phyloP scores from a whole-genome alignment of 2,888 invertebrate species.

The Ophonus ardosiacus region DNA sequence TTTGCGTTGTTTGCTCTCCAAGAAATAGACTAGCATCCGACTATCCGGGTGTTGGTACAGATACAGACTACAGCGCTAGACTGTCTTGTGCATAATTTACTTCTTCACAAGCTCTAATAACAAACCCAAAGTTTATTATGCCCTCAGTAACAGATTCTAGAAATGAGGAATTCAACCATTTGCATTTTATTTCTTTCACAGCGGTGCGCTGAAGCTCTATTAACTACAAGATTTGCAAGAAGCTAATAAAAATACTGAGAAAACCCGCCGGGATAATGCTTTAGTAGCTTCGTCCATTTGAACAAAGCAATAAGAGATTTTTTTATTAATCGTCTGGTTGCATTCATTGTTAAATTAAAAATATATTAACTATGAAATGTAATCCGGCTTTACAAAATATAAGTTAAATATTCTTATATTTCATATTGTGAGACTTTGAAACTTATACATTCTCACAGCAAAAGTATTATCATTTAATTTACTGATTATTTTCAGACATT shows the following conservation, averaged over 20 bases:
- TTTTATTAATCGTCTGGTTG: too few species aligned
- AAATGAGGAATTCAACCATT: conserved; percentile 19
- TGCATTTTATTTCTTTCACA: conserved; percentile 7
- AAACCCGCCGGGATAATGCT: background rate
- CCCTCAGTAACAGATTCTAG: background rate
- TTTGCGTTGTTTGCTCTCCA: conserved; percentile 61
- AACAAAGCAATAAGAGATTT: too few species aligned
- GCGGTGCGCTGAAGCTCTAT: background rate
- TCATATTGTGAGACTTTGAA: too few species aligned
- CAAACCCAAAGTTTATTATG: conserved; percentile 32
- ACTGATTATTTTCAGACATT: too few species aligned
- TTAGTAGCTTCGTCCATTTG: too few species aligned
- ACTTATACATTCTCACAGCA: too few species aligned
- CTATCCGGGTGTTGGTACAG: conserved; percentile 3
- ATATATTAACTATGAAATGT: too few species aligned
- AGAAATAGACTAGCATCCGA: conserved; percentile 57
- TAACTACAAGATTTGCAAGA: background rate
- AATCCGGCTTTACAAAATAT: too few species aligned
- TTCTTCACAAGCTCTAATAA: conserved; percentile 42
- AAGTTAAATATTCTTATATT: too few species aligned
- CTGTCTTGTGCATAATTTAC: conserved; percentile 56
- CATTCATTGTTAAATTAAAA: too few species aligned
- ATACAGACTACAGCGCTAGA: background rate
- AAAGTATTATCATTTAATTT: too few species aligned
- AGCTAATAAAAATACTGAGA: background rate